Evolutionary conservation across 2,113 vertebrate genomes (phyloP).

Genomic region (Ctenomys sociabilis): DNA sequence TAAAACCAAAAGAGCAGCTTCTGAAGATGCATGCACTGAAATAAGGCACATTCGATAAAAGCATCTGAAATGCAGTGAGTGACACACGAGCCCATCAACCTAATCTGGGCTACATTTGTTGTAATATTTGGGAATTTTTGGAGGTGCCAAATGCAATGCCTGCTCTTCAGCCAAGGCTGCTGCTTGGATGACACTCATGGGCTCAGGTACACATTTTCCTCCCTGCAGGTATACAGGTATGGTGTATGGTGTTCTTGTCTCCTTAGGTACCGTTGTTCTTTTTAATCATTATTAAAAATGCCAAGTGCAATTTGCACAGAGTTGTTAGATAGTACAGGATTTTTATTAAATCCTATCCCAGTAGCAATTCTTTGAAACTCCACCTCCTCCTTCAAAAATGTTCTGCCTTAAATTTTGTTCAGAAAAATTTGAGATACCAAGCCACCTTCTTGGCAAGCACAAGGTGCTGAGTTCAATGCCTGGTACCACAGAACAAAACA

Average conservation of each 20-base stretch:
- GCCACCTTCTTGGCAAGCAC: no score
- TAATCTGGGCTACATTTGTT: neutral
- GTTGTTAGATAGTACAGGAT: neutral
- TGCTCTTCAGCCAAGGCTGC: neutral
- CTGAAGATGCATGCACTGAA: neutral
- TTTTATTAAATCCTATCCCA: neutral
- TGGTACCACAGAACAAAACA: no score
- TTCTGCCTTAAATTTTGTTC: neutral
- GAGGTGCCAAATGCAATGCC: accelerated
- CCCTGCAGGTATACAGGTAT: neutral
- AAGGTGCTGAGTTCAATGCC: no score
- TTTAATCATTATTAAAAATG: neutral
- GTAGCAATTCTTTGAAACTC: neutral
- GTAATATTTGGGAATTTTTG: neutral
- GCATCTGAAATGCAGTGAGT: neutral
- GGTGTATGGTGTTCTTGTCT: neutral
- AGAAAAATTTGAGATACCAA: neutral
- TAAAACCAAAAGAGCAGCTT: neutral
- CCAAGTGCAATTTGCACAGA: neutral
- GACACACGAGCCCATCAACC: neutral
- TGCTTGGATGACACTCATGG: neutral
- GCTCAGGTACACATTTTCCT: neutral
- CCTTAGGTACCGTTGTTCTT: neutral
- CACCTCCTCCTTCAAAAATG: neutral
- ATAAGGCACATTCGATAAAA: neutral